phyloP scores from a whole-genome alignment of 2,888 invertebrate species.

The Tetanocera ferruginea region DNA sequence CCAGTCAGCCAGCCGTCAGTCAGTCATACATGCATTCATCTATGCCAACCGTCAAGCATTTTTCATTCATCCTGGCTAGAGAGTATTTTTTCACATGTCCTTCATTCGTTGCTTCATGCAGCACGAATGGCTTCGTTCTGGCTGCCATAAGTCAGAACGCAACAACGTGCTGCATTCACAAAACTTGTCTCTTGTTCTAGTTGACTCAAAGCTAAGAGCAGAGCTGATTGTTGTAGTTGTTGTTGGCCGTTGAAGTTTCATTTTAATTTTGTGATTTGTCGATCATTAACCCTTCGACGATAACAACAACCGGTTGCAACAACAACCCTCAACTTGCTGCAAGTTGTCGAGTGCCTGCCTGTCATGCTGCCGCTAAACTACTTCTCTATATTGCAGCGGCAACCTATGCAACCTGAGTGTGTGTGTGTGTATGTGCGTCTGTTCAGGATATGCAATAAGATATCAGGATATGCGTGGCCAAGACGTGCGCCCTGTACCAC shows the following conservation, averaged over 20 bases:
- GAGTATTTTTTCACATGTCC: conserved; percentile 24
- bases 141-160: neutral
- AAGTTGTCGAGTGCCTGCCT: neutral
- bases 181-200: neutral
- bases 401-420: neutral
- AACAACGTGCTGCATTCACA: neutral
- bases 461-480: too few species aligned
- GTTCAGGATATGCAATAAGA: neutral
- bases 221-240: neutral
- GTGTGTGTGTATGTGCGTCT: neutral
- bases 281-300: conserved; percentile 61
- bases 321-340: conserved; percentile 2
- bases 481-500: neutral
- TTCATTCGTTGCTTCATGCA: neutral
- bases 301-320: conserved; percentile 16
- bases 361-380: too few species aligned
- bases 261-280: conserved; percentile 62
- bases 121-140: conserved; percentile 13
- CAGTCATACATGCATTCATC: neutral
- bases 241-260: conserved; percentile 41
- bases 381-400: neutral
- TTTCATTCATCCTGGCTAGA: neutral
- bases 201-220: neutral
- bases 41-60: neutral
- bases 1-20: neutral